These are phyloP conservation scores for Ctenodactylus gundi DNA, from an alignment of 2,113 vertebrate species.

Conservation along the genomic window DNA sequence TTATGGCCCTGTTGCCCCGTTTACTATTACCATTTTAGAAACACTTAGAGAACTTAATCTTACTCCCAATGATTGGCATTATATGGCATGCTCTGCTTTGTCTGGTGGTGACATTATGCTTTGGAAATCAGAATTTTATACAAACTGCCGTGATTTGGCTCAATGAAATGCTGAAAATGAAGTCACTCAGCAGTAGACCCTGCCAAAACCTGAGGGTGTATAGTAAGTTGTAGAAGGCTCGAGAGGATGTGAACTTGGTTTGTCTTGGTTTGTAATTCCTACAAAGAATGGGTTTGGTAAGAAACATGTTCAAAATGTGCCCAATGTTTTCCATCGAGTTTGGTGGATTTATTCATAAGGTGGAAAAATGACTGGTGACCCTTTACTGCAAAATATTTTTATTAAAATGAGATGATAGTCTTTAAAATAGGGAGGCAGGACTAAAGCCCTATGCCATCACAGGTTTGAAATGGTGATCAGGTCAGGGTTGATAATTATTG, in stretches of 20 bases:
- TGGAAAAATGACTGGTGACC: neutral
- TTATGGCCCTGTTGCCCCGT: too few relatives aligned
- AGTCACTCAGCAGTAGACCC: too few relatives aligned
- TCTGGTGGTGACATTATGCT: too few relatives aligned
- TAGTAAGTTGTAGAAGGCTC: constrained; percentile 81
- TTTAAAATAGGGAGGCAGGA: neutral
- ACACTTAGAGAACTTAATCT: too few relatives aligned
- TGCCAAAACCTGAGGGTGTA: constrained; percentile 60
- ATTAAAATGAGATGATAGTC: neutral
- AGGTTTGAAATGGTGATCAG: neutral
- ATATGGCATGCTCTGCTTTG: too few relatives aligned
- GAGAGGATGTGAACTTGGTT: constrained; percentile 58
- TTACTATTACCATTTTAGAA: too few relatives aligned
- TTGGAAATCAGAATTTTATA: too few relatives aligned
- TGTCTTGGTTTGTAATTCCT: constrained; percentile 32
- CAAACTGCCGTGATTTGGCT: too few relatives aligned
- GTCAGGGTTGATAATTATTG: constrained; percentile 25
- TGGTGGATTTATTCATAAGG: constrained; percentile 20
- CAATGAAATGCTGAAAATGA: too few relatives aligned
- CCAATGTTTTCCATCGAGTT: neutral
- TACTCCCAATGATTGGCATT: too few relatives aligned
- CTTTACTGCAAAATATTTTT: neutral
- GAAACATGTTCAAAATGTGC: neutral
- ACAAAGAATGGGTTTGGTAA: constrained; percentile 45
- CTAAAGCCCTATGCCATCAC: neutral